Evolutionary conservation across 2,797 vertebrate species (phyloP), one percentile per base, ranked within the genome.

Genomic region (Loris lydekkerianus): DNA sequence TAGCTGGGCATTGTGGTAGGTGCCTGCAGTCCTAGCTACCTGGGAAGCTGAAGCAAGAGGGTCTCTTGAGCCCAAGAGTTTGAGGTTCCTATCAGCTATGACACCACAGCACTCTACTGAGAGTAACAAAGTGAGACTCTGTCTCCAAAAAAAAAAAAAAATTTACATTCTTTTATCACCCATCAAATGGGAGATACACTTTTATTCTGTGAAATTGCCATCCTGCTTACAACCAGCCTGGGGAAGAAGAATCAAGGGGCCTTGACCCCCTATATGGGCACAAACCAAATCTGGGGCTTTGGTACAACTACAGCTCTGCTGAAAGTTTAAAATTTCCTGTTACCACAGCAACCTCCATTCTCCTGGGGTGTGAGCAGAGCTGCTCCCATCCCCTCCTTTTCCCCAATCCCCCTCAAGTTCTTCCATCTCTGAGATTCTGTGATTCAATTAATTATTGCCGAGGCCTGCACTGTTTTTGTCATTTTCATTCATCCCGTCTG

Each of bases 291-390:
- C 37, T 23, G 63, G 25, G 27, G 46, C 31, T 60, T 61, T 61
- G 21, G 60, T 13, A 21, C 18, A 56, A 58, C 63, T 61, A 65
- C 78, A 21, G 8, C 40, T 91, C 87, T 93, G 2, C 73, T 18
- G 61, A 67, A 73, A 84, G 72, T 49, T 63, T 53, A 8, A n/a
- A 0, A 40, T 77, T 77, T 87, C 53, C 67, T 0, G 2, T 96
- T 86, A 53, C 92, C 93, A 93, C 10, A n/a, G 84, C 56, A 97
- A 96, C 77, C 91, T 83, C 83, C 87, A 77, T 70, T 40, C 77
- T 72, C 56, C 58, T 17, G 43, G 58, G n/a, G 53, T 17, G 10
- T 20, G 31, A 85, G 49, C 58, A 40, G 76, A 84, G 40, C 65
- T 69, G 70, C 84, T 89, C n/a, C 69, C 53, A 23, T 34, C 1